Base-by-base conservation (phyloP, 1,140 invertebrate species). In the Acarapis woodi region DNA sequence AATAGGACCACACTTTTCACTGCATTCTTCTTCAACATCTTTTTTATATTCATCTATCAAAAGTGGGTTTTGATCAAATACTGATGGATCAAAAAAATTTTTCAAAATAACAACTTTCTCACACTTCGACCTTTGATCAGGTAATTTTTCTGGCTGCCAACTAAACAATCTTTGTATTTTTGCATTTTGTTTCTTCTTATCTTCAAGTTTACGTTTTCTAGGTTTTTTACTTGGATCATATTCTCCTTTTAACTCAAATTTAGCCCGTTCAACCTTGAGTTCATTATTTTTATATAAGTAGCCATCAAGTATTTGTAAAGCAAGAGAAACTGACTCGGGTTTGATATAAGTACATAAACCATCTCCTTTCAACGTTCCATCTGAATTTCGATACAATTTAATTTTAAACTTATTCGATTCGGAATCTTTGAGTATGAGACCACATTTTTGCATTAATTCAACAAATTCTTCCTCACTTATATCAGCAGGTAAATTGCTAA, bases 341-440 rank as follows among this genome's bases (percentile, higher is more conserved):
- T 87, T 94, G 16, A 97, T 85, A 50, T 96, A 99, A 45, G 80
- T 82, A 54, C 88, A 97, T 5, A 83, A 61, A 14, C 74, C 93
- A 61, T 99, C 90, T 12, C 90, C 90, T 62, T 97, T 97, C 9
- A 78, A 60, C 44, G 71, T 62, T 23, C 71, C 71, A 3, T 78
- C 63, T 29, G 65, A 54, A 49, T 90, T 79, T 46, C 62, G 69
- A 53, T 99, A 99, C 8, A 99, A 52, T 60, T 96, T 99, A 0
- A 96, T 60, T 61, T 90, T 97, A 49, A 76, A 76, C 51, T 80
- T 74, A 39, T 71, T 70, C 3, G 61, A 70, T 23, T 64, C 63
- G 0, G 73, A 65, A 57, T 96, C 87, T 45, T 73, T 67, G 61
- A 83, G 77, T 14, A 97, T 66, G 16, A 96, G 60, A n/a, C 90